A percentile compares a stretch with the other conserved stretches of the same genome.
phyloP scores from a whole-genome alignment of 2,113 vertebrate species.

The Actinemys pallida region DNA sequence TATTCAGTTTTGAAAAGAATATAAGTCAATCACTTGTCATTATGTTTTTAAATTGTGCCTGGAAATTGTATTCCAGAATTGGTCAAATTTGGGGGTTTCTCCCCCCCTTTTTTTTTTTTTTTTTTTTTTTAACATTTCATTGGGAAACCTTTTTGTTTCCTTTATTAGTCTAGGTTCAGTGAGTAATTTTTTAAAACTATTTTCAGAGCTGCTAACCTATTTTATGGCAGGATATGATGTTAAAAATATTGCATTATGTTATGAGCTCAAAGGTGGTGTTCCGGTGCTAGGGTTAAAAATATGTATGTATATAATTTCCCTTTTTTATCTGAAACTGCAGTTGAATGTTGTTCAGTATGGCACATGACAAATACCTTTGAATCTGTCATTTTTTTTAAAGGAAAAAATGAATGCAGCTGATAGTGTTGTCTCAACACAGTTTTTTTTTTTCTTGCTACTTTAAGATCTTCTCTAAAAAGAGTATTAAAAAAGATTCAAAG shows the following conservation, averaged over 20 bases:
- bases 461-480: slow-evolving; percentile 53
- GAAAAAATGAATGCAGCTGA: slow-evolving; percentile 73
- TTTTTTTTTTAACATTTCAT: slow-evolving; percentile 60
- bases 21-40: slow-evolving; percentile 65
- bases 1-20: slow-evolving; percentile 57
- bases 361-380: slow-evolving; percentile 77
- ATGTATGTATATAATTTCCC: slow-evolving; percentile 77
- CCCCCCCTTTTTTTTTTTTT: neutral
- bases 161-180: slow-evolving; percentile 63
- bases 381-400: slow-evolving; percentile 68
- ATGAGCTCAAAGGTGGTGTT: slow-evolving; percentile 74
- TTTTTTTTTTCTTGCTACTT: slow-evolving; percentile 66
- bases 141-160: slow-evolving; percentile 66
- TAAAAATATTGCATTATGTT: slow-evolving; percentile 78
- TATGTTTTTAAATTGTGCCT: slow-evolving; percentile 67
- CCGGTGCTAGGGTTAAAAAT: slow-evolving; percentile 75
- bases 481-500: slow-evolving; percentile 66
- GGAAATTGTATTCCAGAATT: slow-evolving; percentile 74
- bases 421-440: slow-evolving; percentile 77
- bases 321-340: slow-evolving; percentile 78
- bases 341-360: slow-evolving; percentile 80
- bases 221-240: slow-evolving; percentile 75
- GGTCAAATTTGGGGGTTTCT: slow-evolving; percentile 15
- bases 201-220: slow-evolving; percentile 81
- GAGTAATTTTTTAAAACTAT: slow-evolving; percentile 61